These are phyloP conservation scores for Synanthedon andrenaeformis DNA, from an alignment of 2,888 invertebrate genomes.

Conservation along the genomic window DNA sequence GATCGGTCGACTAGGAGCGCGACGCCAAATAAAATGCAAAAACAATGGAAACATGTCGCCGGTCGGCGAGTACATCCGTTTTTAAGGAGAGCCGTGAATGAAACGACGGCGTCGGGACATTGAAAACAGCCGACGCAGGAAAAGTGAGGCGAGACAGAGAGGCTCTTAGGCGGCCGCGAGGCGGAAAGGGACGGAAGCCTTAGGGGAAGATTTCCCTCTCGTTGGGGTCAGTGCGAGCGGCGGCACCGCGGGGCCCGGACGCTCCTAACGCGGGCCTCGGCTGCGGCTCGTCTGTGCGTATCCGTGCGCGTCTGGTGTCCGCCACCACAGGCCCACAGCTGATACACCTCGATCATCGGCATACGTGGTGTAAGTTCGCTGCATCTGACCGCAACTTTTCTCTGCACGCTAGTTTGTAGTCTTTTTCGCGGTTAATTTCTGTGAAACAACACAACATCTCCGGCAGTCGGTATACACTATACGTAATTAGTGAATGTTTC, in stretches of 20 bases:
- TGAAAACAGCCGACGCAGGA: conserved; percentile 29
- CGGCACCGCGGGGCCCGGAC: conserved; percentile 26
- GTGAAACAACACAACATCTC: no score
- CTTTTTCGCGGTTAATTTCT: no score
- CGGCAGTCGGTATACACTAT: no score
- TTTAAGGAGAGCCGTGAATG: conserved; percentile 46
- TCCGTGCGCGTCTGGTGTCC: no score
- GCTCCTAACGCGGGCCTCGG: conserved; percentile 9
- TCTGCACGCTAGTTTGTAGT: no score
- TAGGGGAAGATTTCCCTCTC: conserved; percentile 59
- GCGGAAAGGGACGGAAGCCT: conserved; percentile 17
- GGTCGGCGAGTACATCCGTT: conserved; percentile 9
- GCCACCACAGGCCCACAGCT: no score
- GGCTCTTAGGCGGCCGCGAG: conserved; percentile 5
- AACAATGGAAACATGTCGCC: background rate
- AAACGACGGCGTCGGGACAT: conserved; percentile 35
- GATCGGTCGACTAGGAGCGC: no score
- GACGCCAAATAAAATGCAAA: no score
- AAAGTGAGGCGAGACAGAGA: conserved; percentile 30
- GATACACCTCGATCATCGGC: no score
- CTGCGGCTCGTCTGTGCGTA: background rate
- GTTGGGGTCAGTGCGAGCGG: conserved; percentile 43
- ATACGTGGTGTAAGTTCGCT: no score
- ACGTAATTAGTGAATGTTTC: no score
- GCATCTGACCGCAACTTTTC: no score